Evolutionary conservation across 2,113 vertebrate species (phyloP), one percentile per base, ranked within the genome.

Genomic region (Chaenocephalus aceratus): DNA sequence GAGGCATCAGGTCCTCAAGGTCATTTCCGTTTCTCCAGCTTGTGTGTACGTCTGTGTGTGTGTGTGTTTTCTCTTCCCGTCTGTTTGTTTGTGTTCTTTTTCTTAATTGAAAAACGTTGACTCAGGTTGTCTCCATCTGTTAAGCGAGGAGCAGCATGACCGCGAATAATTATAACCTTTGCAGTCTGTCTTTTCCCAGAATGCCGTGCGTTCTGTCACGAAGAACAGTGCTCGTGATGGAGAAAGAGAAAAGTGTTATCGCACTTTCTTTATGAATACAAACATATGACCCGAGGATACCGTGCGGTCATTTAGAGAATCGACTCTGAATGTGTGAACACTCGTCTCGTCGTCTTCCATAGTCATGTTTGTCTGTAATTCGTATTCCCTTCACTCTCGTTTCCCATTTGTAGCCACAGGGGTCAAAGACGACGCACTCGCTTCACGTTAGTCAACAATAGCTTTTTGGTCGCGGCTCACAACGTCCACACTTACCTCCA

Each of bases 21-120:
- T 95, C 88, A 93, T 93, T 92, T 93, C 87, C 85, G 44, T 85
- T 85, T 88, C 80, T 85, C 53, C 75, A 76, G 85, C 70, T 79
- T 76, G 83, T 89, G 83, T 82, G 76, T 83, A 65, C 16, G 52
- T 1, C 75, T 34, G 79, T 45, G 86, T 79, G 81, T 0, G 30
- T 4, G 30, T 30, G 30, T 89, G 81, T 87, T 87, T 86, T 72
- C 75, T 82, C 80, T 78, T 79, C 80, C 80, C 77, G 70, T 82
- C 84, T 72, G 86, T 92, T 94, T 94, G 88, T 91, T 94, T 91
- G 76, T 80, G 78, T 86, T 90, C 78, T 76, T 59, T 87, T 89
- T 91, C 90, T 88, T 92, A 92, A 95, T 93, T 92, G 91, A 91
- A 93, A 92, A 93, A 91, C 92, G 91, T 93, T 86, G 85, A 93